These are phyloP conservation scores for Scalopus aquaticus DNA, from an alignment of 2,113 vertebrate species.

Conservation along the genomic window DNA sequence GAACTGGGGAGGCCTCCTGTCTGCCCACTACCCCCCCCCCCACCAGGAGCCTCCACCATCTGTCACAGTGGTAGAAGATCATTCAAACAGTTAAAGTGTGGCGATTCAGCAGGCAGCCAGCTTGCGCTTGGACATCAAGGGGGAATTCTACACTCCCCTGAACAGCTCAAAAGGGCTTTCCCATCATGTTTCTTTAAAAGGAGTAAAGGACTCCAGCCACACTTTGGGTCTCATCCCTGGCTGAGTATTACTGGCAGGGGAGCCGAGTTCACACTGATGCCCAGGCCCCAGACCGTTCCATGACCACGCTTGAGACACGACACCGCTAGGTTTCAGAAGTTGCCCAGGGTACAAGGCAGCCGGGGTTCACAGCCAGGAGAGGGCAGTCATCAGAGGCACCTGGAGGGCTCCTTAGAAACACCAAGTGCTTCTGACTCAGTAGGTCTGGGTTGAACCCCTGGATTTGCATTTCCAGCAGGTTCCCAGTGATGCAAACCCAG, in stretches of 20 bases:
- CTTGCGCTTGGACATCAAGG: background rate
- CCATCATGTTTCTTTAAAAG: background rate
- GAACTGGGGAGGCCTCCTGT: background rate
- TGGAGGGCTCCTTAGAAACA: background rate
- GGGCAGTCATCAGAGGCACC: background rate
- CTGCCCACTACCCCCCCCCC: background rate
- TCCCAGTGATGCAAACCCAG: background rate
- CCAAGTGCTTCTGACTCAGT: background rate
- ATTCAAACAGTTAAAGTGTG: background rate
- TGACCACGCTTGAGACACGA: background rate
- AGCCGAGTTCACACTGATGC: background rate
- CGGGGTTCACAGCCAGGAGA: background rate
- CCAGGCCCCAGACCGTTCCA: background rate
- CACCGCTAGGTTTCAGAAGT: background rate
- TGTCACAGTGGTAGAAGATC: background rate
- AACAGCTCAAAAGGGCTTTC: background rate
- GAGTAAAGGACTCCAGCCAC: background rate
- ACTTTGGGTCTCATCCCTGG: background rate
- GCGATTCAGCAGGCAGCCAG: background rate
- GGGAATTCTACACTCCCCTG: background rate
- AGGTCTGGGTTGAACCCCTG: background rate
- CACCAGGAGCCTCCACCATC: too few relatives aligned
- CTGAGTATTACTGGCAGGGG: background rate
- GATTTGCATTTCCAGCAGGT: background rate
- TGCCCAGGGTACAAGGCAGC: background rate